Evolutionary conservation across 2,797 vertebrate genomes (phyloP).

Genomic region (Philypnodon macrostomus): DNA sequence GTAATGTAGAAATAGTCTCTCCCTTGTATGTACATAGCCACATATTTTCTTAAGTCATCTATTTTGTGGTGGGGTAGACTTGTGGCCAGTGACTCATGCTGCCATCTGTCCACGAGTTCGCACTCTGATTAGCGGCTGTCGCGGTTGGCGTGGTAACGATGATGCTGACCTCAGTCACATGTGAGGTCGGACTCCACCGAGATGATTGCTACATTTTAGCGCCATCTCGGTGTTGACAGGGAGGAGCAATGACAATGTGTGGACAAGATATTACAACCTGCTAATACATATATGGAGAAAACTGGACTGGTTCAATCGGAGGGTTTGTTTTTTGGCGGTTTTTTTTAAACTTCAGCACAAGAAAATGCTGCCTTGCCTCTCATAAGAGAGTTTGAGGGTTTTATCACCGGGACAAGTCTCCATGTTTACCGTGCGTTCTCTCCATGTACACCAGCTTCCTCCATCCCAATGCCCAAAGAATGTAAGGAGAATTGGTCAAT

Average conservation of each 20-base stretch:
- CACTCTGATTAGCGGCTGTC: constrained; percentile 59
- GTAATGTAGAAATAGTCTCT: constrained; percentile 9
- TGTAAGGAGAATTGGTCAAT: too few relatives aligned
- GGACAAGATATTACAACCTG: neutral
- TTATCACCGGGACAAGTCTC: too few relatives aligned
- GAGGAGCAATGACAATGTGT: constrained; percentile 6
- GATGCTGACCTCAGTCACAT: constrained; percentile 43
- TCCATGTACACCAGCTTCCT: too few relatives aligned
- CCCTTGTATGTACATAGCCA: neutral
- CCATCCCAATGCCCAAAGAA: too few relatives aligned
- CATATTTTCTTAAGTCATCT: constrained; percentile 7
- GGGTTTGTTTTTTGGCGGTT: too few relatives aligned
- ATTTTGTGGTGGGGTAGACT: constrained; percentile 34
- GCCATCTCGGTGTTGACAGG: constrained; percentile 5
- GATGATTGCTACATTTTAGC: constrained; percentile 28
- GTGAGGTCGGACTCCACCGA: constrained; percentile 36
- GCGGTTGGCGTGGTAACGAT: constrained; percentile 34
- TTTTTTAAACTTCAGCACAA: too few relatives aligned
- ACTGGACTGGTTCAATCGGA: neutral
- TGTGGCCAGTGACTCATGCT: constrained; percentile 52
- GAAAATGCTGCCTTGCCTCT: too few relatives aligned
- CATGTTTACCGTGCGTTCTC: too few relatives aligned
- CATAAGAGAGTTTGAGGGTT: too few relatives aligned
- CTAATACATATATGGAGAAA: neutral
- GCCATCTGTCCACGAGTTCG: constrained; percentile 31